Conservation (phyloP, 2,888 invertebrate species). For the Tenthredo livida region DNA sequence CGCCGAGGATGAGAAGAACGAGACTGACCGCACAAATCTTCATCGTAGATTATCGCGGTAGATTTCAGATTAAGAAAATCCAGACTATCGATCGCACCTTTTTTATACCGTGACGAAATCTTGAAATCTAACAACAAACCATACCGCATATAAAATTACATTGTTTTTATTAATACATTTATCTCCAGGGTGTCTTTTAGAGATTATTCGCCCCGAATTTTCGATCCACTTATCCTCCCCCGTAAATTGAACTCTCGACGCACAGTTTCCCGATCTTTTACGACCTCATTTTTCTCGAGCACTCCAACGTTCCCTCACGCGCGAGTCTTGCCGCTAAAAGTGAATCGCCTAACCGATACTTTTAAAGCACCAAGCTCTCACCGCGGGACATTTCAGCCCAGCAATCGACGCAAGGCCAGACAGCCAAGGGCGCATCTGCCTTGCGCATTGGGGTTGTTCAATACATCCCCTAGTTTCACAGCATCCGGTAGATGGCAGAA, state of each 20-base stretch:
- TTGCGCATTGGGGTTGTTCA: constrained; percentile 77
- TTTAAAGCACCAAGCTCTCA: constrained; percentile 37
- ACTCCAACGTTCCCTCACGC: constrained; percentile 35
- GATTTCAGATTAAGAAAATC: not conserved
- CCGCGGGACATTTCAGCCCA: constrained; percentile 30
- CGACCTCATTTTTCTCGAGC: constrained; percentile 29
- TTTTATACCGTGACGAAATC: not conserved
- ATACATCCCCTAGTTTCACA: constrained; percentile 73
- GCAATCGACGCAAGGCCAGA: constrained; percentile 47
- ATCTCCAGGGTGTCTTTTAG: too few relatives aligned
- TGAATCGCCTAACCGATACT: constrained; percentile 43
- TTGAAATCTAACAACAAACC: not conserved
- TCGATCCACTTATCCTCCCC: constrained; percentile 28
- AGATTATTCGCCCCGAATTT: not conserved
- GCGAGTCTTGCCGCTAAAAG: constrained; percentile 27
- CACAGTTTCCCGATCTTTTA: constrained; percentile 18
- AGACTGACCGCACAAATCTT: constrained; percentile 67
- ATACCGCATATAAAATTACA: constrained; percentile 6
- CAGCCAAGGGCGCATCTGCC: constrained; percentile 71
- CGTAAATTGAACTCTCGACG: constrained; percentile 17
- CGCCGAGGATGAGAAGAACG: constrained; percentile 67
- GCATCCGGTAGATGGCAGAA: constrained; percentile 77
- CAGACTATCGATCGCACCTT: not conserved
- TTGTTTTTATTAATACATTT: constrained; percentile 4
- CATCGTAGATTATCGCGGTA: constrained; percentile 62